These are phyloP conservation scores for Drosophila atroscutellata DNA, from an alignment of 2,888 invertebrate species.

Conservation along the genomic window DNA sequence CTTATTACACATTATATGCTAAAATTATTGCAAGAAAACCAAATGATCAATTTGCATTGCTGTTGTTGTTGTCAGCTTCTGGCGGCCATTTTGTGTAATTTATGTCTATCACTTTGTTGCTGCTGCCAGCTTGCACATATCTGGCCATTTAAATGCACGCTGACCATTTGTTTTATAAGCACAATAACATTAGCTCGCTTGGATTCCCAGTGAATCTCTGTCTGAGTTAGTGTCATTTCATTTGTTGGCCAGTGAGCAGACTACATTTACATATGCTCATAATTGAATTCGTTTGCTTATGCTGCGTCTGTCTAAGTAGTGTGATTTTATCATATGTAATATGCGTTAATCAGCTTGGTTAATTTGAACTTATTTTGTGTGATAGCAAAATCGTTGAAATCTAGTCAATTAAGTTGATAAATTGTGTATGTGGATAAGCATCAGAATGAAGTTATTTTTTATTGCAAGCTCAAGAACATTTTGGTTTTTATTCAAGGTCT, in stretches of 20 bases:
- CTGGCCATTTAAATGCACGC: constrained; percentile 55
- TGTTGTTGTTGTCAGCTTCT: constrained; percentile 6
- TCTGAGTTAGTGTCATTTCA: constrained; percentile 1
- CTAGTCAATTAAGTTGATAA: not conserved
- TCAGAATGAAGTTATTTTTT: not conserved
- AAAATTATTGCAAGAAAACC: constrained; percentile 22
- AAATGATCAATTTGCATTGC: constrained; percentile 27
- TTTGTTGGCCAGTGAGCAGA: not conserved
- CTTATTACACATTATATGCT: constrained; percentile 46
- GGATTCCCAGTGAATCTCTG: constrained; percentile 2
- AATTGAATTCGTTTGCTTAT: not conserved
- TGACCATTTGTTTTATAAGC: constrained; percentile 44
- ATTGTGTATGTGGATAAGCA: too few species aligned
- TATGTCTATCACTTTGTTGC: constrained; percentile 70
- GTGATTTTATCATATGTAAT: not conserved
- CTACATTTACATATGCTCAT: constrained; percentile 1
- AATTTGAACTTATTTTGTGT: not conserved
- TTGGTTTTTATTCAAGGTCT: not conserved
- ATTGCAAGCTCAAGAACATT: constrained; percentile 1
- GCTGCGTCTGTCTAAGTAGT: not conserved
- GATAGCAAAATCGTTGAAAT: not conserved
- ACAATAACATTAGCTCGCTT: constrained; percentile 31
- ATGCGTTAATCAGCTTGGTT: not conserved
- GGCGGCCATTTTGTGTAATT: constrained; percentile 62
- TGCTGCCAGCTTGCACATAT: constrained; percentile 20